Base-by-base conservation (phyloP, 2,113 vertebrate species). In the Rhegmatorhina hoffmannsi region DNA sequence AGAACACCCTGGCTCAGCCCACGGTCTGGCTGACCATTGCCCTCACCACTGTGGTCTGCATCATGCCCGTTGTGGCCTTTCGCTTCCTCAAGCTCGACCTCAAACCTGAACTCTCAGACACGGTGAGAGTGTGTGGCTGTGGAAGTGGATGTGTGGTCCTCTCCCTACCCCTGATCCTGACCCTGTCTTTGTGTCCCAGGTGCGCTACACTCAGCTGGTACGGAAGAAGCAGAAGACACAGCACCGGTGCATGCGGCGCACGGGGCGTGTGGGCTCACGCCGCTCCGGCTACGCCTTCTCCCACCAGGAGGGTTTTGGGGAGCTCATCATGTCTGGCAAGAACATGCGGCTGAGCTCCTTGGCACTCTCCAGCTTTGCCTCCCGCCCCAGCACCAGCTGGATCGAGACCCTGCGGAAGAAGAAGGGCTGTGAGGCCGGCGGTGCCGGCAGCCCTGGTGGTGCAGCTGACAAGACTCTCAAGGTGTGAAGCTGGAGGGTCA, bases 261-360 rank as follows among this genome's bases (percentile, higher is more conserved):
- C 98, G 8, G 98, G 98, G 4, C 98, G 98, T 0, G 87, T 85
- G 0, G 98, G 98, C 3, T 99, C 98, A 0, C 98, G 98, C 16
- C 98, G 99, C 86, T 99, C 99, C 0, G 99, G 99, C 79, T 99
- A 99, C 0, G 99, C 99, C 90, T 99, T 99, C 87, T 98, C 99
- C 4, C 99, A 99, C 96, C 99, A 99, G 95, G 99, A 99, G 77
- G 99, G 99, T 36, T 99, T 99, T 0, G 99, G 99, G 38, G 99
- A 99, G 94, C 98, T 99, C 88, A 99, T 99, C 93, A 99, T 98
- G 92, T 99, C 99, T 0, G 99, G 99, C 63, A 99, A 99, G 94
- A 99, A 99, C 97, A 99, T 99, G 99, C 95, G 98, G 13, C 98
- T 99, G 50, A 99, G 99, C 60, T 99, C 99, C 24, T 79, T 99